phyloP scores from a whole-genome alignment of 2,113 vertebrate genomes.

The Thalassoma bifasciatum region DNA sequence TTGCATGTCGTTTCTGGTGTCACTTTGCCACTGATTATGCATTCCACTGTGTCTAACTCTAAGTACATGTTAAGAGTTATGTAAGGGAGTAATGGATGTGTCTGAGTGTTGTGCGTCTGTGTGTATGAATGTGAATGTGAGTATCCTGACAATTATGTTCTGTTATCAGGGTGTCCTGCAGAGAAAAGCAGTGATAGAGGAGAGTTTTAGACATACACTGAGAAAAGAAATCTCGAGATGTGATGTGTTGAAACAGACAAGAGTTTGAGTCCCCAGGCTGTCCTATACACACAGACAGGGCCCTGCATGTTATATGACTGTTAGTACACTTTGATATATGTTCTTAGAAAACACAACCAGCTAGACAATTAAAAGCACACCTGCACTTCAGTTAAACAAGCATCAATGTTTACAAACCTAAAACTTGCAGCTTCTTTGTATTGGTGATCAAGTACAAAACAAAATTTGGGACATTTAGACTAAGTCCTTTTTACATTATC shows the following conservation, averaged over 20 bases:
- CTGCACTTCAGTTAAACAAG: background rate
- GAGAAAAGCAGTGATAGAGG: background rate
- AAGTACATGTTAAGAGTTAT: conserved; percentile 29
- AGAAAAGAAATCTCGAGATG: conserved; percentile 9
- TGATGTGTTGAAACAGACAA: conserved; percentile 41
- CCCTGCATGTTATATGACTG: conserved; percentile 24
- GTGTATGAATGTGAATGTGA: background rate
- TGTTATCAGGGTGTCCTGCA: conserved; percentile 23
- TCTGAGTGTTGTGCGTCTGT: conserved; percentile 3
- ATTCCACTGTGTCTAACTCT: conserved; percentile 16
- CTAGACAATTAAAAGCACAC: conserved; percentile 1
- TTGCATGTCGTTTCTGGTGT: conserved; percentile 15
- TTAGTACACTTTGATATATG: background rate
- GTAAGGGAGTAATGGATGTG: conserved; percentile 31
- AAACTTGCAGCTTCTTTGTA: no score
- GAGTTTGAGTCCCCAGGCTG: conserved; percentile 30
- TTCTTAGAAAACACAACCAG: conserved; percentile 3
- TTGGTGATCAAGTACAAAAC: no score
- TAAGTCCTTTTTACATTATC: background rate
- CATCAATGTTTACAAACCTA: background rate
- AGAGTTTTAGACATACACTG: background rate
- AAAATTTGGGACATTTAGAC: no score
- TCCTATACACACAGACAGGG: conserved; percentile 41
- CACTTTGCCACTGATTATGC: conserved; percentile 14
- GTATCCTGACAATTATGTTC: conserved; percentile 44